Conservation (phyloP, 2,113 vertebrate species). For the Pseudolaguvia tuberculata region DNA sequence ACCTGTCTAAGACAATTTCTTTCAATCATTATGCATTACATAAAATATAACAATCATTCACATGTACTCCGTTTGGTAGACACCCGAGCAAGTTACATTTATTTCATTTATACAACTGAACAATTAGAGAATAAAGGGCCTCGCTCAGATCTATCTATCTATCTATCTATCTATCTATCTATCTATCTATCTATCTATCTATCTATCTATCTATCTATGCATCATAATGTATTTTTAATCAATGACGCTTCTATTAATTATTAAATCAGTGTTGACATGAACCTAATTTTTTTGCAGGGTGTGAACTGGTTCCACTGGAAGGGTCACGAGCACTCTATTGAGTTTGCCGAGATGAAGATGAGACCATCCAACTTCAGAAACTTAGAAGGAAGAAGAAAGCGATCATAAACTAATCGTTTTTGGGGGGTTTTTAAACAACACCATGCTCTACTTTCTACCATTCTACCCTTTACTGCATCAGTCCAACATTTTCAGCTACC, state of each 20-base stretch:
- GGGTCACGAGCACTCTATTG: slow-evolving; percentile 91
- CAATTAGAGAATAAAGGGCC: too few species aligned
- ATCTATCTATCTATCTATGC: too few species aligned
- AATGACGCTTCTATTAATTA: too few species aligned
- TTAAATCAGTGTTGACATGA: too few species aligned
- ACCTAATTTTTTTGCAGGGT: slow-evolving; percentile 66
- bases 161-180: too few species aligned
- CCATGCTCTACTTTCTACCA: slow-evolving; percentile 34
- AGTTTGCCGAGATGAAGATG: slow-evolving; percentile 97
- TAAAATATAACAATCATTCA: too few species aligned
- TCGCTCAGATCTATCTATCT: too few species aligned
- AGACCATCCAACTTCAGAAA: slow-evolving; percentile 92
- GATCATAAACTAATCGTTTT: slow-evolving; percentile 69
- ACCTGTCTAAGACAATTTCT: background rate
- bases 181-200: too few species aligned
- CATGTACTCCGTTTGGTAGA: too few species aligned
- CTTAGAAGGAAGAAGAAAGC: slow-evolving; percentile 88
- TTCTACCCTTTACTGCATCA: slow-evolving; percentile 40
- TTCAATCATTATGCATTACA: background rate
- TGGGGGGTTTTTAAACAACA: slow-evolving; percentile 5
- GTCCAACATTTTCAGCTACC: slow-evolving; percentile 61
- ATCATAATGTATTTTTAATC: too few species aligned
- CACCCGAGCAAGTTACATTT: too few species aligned
- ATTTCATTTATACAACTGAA: too few species aligned
- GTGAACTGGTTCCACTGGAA: slow-evolving; percentile 99